Evolutionary conservation across 1,140 invertebrate genomes (phyloP).

Genomic region (Cotesia vestalis): DNA sequence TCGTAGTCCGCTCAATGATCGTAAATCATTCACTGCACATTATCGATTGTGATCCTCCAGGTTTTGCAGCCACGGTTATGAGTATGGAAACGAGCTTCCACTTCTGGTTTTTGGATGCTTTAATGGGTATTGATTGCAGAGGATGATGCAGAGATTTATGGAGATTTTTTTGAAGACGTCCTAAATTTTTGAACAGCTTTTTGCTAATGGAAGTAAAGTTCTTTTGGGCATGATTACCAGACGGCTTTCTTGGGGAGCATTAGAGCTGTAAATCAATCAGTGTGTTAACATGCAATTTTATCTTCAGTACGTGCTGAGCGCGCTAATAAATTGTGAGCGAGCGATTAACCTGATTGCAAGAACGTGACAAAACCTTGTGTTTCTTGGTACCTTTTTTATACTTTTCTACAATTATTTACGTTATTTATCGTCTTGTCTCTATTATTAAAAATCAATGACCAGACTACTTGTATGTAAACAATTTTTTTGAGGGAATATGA

Average conservation of each 20-base stretch:
- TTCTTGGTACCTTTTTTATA: neutral
- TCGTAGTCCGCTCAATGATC: neutral
- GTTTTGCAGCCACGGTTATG: too few species aligned
- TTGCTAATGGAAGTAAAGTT: too few species aligned
- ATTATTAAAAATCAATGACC: slow-evolving; percentile 17
- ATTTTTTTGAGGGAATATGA: too few species aligned
- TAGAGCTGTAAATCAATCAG: too few species aligned
- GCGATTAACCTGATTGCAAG: slow-evolving; percentile 33
- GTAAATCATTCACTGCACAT: slow-evolving; percentile 9
- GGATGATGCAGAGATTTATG: too few species aligned
- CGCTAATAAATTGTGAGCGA: slow-evolving; percentile 31
- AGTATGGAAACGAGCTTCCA: too few species aligned
- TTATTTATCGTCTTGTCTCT: neutral
- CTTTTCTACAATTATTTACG: neutral
- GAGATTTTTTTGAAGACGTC: too few species aligned
- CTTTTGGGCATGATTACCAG: too few species aligned
- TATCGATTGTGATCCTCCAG: too few species aligned
- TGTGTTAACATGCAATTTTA: slow-evolving; percentile 7
- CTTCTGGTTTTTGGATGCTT: neutral
- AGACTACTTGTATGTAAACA: too few species aligned
- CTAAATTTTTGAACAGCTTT: too few species aligned
- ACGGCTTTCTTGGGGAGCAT: neutral
- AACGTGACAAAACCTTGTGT: slow-evolving; percentile 19
- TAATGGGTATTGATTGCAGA: neutral
- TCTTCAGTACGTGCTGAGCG: slow-evolving; percentile 11